phyloP scores from a whole-genome alignment of 2,113 vertebrate species.

The Brachyhypopomus occidentalis region DNA sequence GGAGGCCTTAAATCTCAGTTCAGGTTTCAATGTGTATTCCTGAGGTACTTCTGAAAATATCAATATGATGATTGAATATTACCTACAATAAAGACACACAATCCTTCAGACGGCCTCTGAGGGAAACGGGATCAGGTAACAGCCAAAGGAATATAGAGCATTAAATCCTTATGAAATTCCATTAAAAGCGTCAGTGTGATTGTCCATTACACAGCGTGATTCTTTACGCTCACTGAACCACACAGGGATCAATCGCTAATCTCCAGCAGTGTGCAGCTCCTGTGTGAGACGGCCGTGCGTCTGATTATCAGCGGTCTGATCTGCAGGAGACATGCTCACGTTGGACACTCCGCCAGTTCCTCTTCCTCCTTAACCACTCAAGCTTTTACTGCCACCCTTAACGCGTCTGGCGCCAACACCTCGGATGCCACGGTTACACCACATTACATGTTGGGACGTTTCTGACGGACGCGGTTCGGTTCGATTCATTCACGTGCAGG shows the following conservation, averaged over 20 bases:
- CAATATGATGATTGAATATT: slow-evolving; percentile 33
- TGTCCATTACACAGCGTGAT: slow-evolving; percentile 3
- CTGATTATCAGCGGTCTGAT: too few species aligned
- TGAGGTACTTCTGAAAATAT: slow-evolving; percentile 9
- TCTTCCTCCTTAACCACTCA: too few species aligned
- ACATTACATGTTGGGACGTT: too few species aligned
- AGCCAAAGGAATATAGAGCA: neutral
- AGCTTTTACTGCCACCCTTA: too few species aligned
- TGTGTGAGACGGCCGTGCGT: too few species aligned
- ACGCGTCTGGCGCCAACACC: too few species aligned
- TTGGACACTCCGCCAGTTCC: too few species aligned
- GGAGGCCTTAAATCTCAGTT: neutral
- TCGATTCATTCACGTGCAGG: neutral
- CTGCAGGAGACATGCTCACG: too few species aligned
- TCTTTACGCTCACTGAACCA: neutral
- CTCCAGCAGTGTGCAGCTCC: too few species aligned
- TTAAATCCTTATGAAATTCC: slow-evolving; percentile 9
- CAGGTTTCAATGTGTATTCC: slow-evolving; percentile 17
- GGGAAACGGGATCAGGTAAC: slow-evolving; percentile 4
- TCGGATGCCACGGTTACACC: too few species aligned
- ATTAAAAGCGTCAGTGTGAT: neutral
- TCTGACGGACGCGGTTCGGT: neutral
- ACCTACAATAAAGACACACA: slow-evolving; percentile 34
- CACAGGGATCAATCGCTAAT: too few species aligned
- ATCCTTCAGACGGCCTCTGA: slow-evolving; percentile 8